Conservation (phyloP, 2,888 invertebrate species). For the Congeria kusceri region DNA sequence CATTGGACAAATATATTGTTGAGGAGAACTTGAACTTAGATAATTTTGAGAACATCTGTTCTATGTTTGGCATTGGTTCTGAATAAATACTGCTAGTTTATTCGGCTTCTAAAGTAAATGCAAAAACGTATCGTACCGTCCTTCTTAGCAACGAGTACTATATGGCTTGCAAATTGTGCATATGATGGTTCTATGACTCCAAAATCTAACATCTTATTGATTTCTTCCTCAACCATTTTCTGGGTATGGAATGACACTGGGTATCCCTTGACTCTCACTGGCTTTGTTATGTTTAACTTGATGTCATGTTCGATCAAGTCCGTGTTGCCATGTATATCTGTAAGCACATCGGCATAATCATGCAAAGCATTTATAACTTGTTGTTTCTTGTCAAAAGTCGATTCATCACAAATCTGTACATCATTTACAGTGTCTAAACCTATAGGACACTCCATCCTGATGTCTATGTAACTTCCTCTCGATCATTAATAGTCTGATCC, state of each 20-base stretch:
- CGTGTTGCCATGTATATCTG: constrained; percentile 6
- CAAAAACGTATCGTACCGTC: constrained; percentile 59
- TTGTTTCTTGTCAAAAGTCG: too few relatives aligned
- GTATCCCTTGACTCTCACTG: constrained; percentile 45
- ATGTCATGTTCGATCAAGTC: constrained; percentile 36
- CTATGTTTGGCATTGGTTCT: constrained; percentile 64
- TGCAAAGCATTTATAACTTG: too few relatives aligned
- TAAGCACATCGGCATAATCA: too few relatives aligned
- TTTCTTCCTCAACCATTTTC: constrained; percentile 42
- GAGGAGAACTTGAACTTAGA: constrained; percentile 48
- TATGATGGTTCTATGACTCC: constrained; percentile 57
- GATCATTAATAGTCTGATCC: not conserved
- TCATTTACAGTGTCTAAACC: not conserved
- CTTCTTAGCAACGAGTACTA: constrained; percentile 57
- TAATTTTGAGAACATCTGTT: constrained; percentile 62
- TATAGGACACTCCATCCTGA: not conserved
- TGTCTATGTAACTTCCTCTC: not conserved
- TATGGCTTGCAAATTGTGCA: constrained; percentile 58
- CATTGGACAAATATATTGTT: constrained; percentile 57
- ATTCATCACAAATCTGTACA: too few relatives aligned
- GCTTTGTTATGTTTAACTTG: constrained; percentile 28
- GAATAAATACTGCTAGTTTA: constrained; percentile 57
- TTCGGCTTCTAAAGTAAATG: constrained; percentile 65
- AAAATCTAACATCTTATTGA: constrained; percentile 54
- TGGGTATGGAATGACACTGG: constrained; percentile 44